A percentile compares a stretch with the other conserved stretches of the same genome.
These are phyloP conservation scores for Poecilia wingei DNA, from an alignment of 2,797 vertebrate species.

Conservation along the genomic window DNA sequence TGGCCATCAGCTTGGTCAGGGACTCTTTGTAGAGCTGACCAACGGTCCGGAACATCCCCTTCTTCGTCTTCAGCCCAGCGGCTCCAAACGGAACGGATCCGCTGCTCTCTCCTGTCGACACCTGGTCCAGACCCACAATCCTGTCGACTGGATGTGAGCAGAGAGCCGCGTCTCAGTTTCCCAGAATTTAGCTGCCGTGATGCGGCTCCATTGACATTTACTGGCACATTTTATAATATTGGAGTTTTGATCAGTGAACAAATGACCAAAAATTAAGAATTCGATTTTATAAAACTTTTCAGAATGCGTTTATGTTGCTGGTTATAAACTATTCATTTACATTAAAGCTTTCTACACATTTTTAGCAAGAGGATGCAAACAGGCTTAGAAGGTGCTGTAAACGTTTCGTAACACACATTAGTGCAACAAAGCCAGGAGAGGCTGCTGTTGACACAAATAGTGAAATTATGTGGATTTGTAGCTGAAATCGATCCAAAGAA, in stretches of 20 bases:
- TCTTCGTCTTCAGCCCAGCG: constrained; percentile 88
- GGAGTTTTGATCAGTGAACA: background rate
- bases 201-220: background rate
- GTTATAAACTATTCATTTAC: background rate
- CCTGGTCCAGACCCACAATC: constrained; percentile 90
- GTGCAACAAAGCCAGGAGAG: constrained; percentile 3
- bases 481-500: constrained; percentile 23
- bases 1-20: constrained; percentile 92
- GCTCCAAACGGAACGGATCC: constrained; percentile 83
- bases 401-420: background rate
- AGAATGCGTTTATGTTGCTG: background rate
- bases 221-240: background rate
- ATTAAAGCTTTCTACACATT: background rate
- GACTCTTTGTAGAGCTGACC: constrained; percentile 94
- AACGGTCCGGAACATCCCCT: constrained; percentile 93
- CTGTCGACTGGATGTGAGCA: constrained; percentile 84
- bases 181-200: background rate
- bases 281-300: background rate
- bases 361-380: background rate
- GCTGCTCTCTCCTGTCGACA: constrained; percentile 84
- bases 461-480: constrained; percentile 33
- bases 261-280: background rate
- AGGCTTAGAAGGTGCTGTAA: background rate
- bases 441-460: constrained; percentile 7
- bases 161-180: constrained; percentile 11